Conservation (phyloP, 2,888 invertebrate species). For the Cinara cedri region DNA sequence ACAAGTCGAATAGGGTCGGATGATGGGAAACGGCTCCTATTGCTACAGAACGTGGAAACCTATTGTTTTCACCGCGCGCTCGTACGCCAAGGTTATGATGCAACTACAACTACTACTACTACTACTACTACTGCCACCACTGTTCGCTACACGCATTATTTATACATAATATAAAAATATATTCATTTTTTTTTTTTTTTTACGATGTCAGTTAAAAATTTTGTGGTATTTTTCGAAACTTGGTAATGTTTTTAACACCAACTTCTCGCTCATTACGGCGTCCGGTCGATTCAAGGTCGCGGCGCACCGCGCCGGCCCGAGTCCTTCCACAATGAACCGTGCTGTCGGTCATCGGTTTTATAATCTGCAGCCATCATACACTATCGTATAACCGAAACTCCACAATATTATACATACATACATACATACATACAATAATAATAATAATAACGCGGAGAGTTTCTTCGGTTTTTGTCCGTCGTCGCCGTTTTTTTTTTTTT, state of each 20-base stretch:
- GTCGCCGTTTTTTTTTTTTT: slow-evolving; percentile 2
- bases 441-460: slow-evolving; percentile 5
- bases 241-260: slow-evolving; percentile 54
- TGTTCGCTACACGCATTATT: slow-evolving; percentile 32
- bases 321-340: slow-evolving; percentile 53
- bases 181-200: slow-evolving; percentile 36
- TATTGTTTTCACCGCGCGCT: slow-evolving; percentile 50
- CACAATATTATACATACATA: too few relatives aligned
- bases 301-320: background rate
- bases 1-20: slow-evolving; percentile 44
- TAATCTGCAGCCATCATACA: slow-evolving; percentile 48
- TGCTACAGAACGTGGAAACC: slow-evolving; percentile 57
- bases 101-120: too few relatives aligned
- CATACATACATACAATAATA: background rate
- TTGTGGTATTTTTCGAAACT: slow-evolving; percentile 56
- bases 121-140: too few relatives aligned
- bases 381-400: too few relatives aligned
- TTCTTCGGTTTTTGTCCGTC: slow-evolving; percentile 37
- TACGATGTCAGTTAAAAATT: slow-evolving; percentile 46
- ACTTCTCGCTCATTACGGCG: slow-evolving; percentile 56
- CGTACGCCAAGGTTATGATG: slow-evolving; percentile 52
- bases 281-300: slow-evolving; percentile 55
- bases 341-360: slow-evolving; percentile 53
- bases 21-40: slow-evolving; percentile 51
- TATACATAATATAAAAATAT: slow-evolving; percentile 26